A percentile compares a stretch with the other conserved stretches of the same genome.
Conservation (phyloP, 2,888 invertebrate genomes). For the Diplazon laetatorius region DNA sequence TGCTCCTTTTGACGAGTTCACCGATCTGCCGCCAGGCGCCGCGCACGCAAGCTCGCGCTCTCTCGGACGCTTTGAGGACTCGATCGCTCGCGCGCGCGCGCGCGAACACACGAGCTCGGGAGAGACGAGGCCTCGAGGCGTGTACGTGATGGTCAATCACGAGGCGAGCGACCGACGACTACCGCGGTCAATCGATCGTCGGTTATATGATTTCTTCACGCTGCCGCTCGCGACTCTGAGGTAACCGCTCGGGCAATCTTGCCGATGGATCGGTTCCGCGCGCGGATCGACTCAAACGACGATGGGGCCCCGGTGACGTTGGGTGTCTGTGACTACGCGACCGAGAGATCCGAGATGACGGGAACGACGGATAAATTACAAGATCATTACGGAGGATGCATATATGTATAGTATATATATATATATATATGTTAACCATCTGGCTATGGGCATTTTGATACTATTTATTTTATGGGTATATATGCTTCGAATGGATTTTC, state of each 20-base stretch:
- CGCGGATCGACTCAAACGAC: slow-evolving; percentile 14
- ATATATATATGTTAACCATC: too few species aligned
- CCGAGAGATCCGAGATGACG: neutral
- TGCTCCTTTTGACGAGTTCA: slow-evolving; percentile 32
- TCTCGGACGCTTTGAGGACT: slow-evolving; percentile 46
- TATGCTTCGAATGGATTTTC: too few species aligned
- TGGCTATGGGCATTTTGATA: too few species aligned
- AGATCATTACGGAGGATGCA: slow-evolving; percentile 66
- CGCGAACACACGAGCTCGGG: slow-evolving; percentile 13
- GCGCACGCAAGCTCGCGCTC: slow-evolving; percentile 17
- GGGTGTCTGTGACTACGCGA: neutral
- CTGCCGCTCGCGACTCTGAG: slow-evolving; percentile 44
- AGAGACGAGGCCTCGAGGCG: slow-evolving; percentile 50
- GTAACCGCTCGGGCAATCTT: slow-evolving; percentile 45
- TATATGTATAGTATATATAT: too few species aligned
- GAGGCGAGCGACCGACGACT: slow-evolving; percentile 49
- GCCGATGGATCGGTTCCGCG: slow-evolving; percentile 48
- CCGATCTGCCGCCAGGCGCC: slow-evolving; percentile 49
- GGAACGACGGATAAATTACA: slow-evolving; percentile 63
- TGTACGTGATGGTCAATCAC: slow-evolving; percentile 56
- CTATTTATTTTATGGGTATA: too few species aligned
- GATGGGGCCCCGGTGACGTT: too few species aligned
- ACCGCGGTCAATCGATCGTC: slow-evolving; percentile 56
- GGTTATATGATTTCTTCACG: slow-evolving; percentile 53
- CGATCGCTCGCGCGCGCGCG: slow-evolving; percentile 28